phyloP scores from a whole-genome alignment of 2,113 vertebrate species.

The Peromyscus californicus region DNA sequence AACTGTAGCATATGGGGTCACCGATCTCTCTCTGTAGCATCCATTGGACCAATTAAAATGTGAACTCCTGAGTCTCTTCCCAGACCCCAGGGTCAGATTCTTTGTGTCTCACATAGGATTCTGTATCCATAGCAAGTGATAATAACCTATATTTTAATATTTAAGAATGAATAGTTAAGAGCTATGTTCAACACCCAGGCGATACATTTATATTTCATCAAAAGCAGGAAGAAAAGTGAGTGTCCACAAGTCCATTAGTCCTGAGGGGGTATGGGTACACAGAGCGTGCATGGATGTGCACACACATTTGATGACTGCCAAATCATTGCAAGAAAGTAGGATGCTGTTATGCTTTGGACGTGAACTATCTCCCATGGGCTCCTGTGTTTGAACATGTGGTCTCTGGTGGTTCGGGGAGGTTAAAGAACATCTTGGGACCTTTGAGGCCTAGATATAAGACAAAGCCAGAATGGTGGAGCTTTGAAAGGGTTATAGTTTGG shows the following conservation, averaged over 20 bases:
- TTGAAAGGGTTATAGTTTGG: not conserved
- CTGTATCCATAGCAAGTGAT: not conserved
- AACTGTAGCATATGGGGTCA: not conserved
- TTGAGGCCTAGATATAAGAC: not conserved
- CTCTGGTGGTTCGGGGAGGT: not conserved
- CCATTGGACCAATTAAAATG: not conserved
- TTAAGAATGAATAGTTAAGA: not conserved
- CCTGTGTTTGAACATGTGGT: not conserved
- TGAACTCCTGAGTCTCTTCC: not conserved
- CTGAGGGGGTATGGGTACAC: not conserved
- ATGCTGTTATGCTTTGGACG: not conserved
- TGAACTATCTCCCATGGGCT: not conserved
- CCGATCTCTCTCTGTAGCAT: not conserved
- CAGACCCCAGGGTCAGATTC: not conserved
- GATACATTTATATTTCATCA: not conserved
- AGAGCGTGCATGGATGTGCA: not conserved
- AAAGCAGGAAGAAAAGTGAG: not conserved
- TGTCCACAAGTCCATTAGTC: not conserved
- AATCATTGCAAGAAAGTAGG: not conserved
- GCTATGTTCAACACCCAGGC: not conserved
- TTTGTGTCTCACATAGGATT: not conserved
- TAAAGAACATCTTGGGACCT: not conserved
- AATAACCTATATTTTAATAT: not conserved
- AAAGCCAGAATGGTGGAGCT: not conserved
- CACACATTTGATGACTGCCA: not conserved